These are phyloP conservation scores for Chelon labrosus DNA, from an alignment of 2,797 vertebrate genomes.

Conservation along the genomic window DNA sequence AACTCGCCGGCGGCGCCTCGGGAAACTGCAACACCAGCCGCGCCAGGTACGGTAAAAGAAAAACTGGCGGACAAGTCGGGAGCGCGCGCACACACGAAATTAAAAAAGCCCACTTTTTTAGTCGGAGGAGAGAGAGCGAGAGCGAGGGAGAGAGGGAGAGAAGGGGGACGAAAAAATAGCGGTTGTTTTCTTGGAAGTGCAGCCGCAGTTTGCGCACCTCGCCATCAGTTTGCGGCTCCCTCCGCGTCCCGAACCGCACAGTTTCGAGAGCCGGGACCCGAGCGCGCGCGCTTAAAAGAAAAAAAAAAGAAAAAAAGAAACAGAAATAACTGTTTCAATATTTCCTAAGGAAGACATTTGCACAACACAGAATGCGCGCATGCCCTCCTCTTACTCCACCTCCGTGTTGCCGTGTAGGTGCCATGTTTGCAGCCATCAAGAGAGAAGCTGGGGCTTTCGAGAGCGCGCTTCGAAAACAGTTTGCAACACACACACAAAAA, in stretches of 20 bases:
- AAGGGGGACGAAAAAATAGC: background rate
- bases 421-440: constrained; percentile 13
- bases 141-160: background rate
- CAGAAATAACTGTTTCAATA: constrained; percentile 2
- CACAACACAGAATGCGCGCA: background rate
- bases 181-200: constrained; percentile 22
- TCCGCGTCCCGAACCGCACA: constrained; percentile 34
- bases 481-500: background rate
- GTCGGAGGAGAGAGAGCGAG: background rate
- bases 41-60: constrained; percentile 84
- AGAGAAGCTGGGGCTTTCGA: background rate
- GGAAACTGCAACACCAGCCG: constrained; percentile 86
- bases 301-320: constrained; percentile 15
- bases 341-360: background rate
- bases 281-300: constrained; percentile 41
- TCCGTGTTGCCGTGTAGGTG: constrained; percentile 12
- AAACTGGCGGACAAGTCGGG: constrained; percentile 68
- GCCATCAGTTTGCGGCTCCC: constrained; percentile 12
- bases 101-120: constrained; percentile 39
- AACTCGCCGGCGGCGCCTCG: constrained; percentile 88
- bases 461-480: constrained; percentile 44
- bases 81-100: constrained; percentile 76
- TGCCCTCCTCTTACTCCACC: background rate
- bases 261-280: constrained; percentile 30
- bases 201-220: constrained; percentile 25